These are phyloP conservation scores for Ancistrus triradiatus DNA, from an alignment of 2,113 vertebrate species.

Conservation along the genomic window DNA sequence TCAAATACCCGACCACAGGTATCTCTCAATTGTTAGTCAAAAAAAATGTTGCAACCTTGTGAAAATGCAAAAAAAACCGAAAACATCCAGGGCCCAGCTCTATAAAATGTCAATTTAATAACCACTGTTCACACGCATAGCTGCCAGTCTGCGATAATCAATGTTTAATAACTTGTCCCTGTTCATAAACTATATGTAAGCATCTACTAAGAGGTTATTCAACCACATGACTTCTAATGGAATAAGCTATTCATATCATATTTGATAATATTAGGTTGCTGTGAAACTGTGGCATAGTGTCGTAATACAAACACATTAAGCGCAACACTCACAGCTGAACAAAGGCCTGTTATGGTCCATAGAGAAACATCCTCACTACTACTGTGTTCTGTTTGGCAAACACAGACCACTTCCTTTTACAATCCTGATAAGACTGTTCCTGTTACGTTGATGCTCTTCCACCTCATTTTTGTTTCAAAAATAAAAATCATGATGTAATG, in stretches of 20 bases:
- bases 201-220: not conserved
- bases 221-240: no score
- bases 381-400: conserved; percentile 19
- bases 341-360: conserved; percentile 8
- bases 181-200: conserved; percentile 6
- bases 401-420: conserved; percentile 17
- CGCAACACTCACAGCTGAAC: conserved; percentile 1
- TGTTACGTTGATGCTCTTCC: conserved; percentile 10
- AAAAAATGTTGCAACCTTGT: conserved; percentile 34
- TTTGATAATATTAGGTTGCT: conserved; percentile 17
- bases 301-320: not conserved
- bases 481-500: no score
- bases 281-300: conserved; percentile 21
- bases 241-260: not conserved
- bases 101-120: conserved; percentile 28
- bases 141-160: not conserved
- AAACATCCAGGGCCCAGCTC: no score
- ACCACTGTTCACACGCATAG: conserved; percentile 23
- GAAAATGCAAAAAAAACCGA: conserved; percentile 28
- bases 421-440: conserved; percentile 35
- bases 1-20: conserved; percentile 3
- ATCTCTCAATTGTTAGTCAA: conserved; percentile 17
- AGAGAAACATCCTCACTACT: conserved; percentile 6
- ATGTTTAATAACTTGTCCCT: not conserved
- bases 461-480: no score